Evolutionary conservation across 2,888 invertebrate genomes (phyloP).

Genomic region (Nomada hirtipes): DNA sequence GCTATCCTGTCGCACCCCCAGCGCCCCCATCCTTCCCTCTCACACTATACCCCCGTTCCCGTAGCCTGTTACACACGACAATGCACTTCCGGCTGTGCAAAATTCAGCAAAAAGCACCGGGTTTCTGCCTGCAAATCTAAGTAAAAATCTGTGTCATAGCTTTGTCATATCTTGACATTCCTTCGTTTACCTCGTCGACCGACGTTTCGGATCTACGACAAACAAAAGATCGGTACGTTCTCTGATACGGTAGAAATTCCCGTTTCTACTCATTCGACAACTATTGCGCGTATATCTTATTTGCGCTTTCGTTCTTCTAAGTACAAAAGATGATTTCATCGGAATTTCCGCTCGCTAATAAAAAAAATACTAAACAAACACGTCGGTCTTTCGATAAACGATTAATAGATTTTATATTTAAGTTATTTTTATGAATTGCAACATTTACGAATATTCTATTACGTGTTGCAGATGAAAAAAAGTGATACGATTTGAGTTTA

Average conservation of each 20-base stretch:
- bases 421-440: not conserved
- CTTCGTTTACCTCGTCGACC: slow-evolving; percentile 15
- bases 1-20: slow-evolving; percentile 67
- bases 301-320: slow-evolving; percentile 14
- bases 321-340: slow-evolving; percentile 42
- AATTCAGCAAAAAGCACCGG: slow-evolving; percentile 57
- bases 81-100: slow-evolving; percentile 73
- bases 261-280: slow-evolving; percentile 12
- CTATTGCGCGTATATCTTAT: not conserved
- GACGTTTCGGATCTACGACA: slow-evolving; percentile 41
- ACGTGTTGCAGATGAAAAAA: not conserved
- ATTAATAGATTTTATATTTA: slow-evolving; percentile 8
- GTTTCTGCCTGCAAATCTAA: slow-evolving; percentile 22
- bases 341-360: slow-evolving; percentile 23
- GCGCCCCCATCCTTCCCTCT: slow-evolving; percentile 52
- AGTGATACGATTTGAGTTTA: not conserved
- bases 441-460: not conserved
- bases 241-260: slow-evolving; percentile 31
- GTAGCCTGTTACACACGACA: slow-evolving; percentile 58
- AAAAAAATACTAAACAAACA: slow-evolving; percentile 23
- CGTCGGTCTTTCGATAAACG: slow-evolving; percentile 25
- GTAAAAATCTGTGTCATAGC: slow-evolving; percentile 34
- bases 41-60: slow-evolving; percentile 31
- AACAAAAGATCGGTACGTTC: slow-evolving; percentile 61
- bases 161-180: slow-evolving; percentile 42